phyloP scores from a whole-genome alignment of 1,140 invertebrate species.

The Acromyrmex echinatior region DNA sequence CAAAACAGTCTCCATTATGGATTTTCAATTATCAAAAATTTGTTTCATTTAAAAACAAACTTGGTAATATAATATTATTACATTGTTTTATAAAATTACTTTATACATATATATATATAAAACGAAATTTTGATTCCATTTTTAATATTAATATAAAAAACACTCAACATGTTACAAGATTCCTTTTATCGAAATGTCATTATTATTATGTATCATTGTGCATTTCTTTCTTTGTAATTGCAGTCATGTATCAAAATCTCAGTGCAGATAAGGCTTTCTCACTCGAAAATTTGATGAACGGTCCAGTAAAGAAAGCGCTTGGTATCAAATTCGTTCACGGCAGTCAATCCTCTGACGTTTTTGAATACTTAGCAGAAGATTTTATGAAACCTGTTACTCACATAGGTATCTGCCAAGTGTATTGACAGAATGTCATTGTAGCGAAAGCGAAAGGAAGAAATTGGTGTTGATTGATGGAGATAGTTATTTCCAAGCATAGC shows the following conservation, averaged over 20 bases:
- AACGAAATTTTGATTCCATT: not conserved
- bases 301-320: slow-evolving; percentile 89
- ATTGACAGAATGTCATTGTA: not conserved
- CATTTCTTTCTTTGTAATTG: slow-evolving; percentile 8
- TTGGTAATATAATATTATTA: not conserved
- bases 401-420: slow-evolving; percentile 85
- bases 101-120: too few relatives aligned
- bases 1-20: slow-evolving; percentile 78
- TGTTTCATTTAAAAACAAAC: not conserved
- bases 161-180: not conserved
- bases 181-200: not conserved
- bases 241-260: slow-evolving; percentile 31
- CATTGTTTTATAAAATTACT: not conserved
- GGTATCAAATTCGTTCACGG: slow-evolving; percentile 89
- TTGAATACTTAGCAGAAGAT: slow-evolving; percentile 89
- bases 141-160: slow-evolving; percentile 7
- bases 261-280: slow-evolving; percentile 36
- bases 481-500: not conserved
- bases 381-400: slow-evolving; percentile 95
- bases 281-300: slow-evolving; percentile 91
- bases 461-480: not conserved
- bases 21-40: too few relatives aligned
- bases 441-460: slow-evolving; percentile 1
- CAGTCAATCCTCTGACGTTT: slow-evolving; percentile 88
- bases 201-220: not conserved